Evolutionary conservation across 2,888 invertebrate genomes (phyloP), one percentile per base, ranked within the genome.

Genomic region (Cinara cedri): DNA sequence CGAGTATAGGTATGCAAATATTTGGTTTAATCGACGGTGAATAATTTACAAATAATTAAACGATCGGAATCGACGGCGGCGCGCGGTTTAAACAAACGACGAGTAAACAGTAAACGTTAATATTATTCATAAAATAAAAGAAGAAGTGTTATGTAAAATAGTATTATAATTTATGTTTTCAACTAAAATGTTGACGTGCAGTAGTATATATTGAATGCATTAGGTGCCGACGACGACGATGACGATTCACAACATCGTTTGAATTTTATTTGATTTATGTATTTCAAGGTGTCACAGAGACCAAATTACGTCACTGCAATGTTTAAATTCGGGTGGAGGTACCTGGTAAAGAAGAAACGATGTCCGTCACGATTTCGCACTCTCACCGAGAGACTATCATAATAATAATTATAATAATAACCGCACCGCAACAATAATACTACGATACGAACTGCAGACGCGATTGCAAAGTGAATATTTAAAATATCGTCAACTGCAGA

Each of bases 341-440:
- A 34, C n/a, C n/a, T n/a, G 34, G 57, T 8, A 49, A 76, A 60
- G 10, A 57, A 49, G 21, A 42, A 78, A 65, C 21, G n/a, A n/a
- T 51, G 49, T 49, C 19, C 24, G 76, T 78, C 76, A 78, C 68
- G 68, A 78, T 49, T 78, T 68, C 26, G 49, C 60, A 60, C 26
- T 60, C 68, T 68, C 76, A 42, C 60, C 46, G n/a, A n/a, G n/a
- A n/a, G 49, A 51, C 63, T 78, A 34, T 66, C 55, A 55, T 14
- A 44, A 24, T 55, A 65, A 42, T 42, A 72, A 42, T 19, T 19
- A 46, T n/a, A n/a, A n/a, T n/a, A n/a, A n/a, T 34, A 34, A 34
- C 34, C 6, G 34, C 34, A 34, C n/a, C n/a, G n/a, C 34, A 34
- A 34, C 6, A 34, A 34, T 34, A 34, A 34, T 6, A 34, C 34